phyloP scores from a whole-genome alignment of 2,888 invertebrate genomes.

The Agrochola lota region DNA sequence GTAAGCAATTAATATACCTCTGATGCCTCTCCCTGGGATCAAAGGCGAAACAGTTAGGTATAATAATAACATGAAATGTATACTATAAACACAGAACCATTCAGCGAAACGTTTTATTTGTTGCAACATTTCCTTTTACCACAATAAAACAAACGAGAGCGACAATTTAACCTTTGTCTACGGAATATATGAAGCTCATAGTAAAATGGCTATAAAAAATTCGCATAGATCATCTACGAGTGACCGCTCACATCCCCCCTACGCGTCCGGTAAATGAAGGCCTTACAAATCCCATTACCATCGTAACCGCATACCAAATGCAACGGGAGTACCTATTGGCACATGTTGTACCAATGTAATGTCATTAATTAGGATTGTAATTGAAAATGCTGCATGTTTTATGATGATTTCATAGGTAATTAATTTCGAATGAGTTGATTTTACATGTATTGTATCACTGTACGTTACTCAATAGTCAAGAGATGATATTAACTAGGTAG shows the following conservation, averaged over 20 bases:
- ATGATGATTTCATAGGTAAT: conserved; percentile 7
- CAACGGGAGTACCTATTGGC: conserved; percentile 59
- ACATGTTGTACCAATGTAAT: conserved; percentile 44
- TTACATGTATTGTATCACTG: background rate
- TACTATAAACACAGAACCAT: conserved; percentile 28
- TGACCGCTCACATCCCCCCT: conserved; percentile 74
- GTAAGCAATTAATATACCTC: conserved; percentile 42
- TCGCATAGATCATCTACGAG: conserved; percentile 84
- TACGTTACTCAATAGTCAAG: background rate
- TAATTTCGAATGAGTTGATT: conserved; percentile 6
- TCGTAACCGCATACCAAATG: conserved; percentile 72
- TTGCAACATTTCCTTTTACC: conserved; percentile 55
- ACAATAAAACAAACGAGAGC: conserved; percentile 53
- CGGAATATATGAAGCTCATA: conserved; percentile 78
- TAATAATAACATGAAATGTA: conserved; percentile 41
- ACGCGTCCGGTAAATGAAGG: conserved; percentile 71
- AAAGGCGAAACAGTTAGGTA: conserved; percentile 29
- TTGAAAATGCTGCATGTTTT: conserved; percentile 19
- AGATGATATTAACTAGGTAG: background rate
- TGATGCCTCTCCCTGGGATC: conserved; percentile 28
- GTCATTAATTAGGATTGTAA: conserved; percentile 43
- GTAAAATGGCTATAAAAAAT: conserved; percentile 82
- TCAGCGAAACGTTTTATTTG: conserved; percentile 48
- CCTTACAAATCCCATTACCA: conserved; percentile 81
- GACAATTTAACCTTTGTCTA: conserved; percentile 74